Evolutionary conservation across 2,113 vertebrate genomes (phyloP).

Genomic region (Ovibos moschatus): DNA sequence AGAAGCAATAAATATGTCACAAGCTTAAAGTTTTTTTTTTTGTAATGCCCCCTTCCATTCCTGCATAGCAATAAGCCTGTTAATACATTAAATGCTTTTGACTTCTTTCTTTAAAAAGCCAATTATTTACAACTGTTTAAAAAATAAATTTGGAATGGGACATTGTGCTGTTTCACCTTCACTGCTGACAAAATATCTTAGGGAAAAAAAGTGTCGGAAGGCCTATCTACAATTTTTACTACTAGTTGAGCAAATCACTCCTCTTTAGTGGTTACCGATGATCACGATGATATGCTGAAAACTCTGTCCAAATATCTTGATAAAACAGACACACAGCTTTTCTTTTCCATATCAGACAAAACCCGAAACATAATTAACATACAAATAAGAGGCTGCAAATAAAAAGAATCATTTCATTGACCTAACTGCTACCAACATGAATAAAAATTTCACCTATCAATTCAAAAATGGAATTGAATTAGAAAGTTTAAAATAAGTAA

Average conservation of each 20-base stretch:
- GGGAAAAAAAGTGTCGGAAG: constrained; percentile 55
- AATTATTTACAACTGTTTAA: constrained; percentile 82
- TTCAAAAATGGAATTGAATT: constrained; percentile 75
- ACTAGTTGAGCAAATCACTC: constrained; percentile 62
- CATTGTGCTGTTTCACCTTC: constrained; percentile 82
- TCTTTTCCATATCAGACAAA: constrained; percentile 71
- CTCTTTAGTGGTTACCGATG: constrained; percentile 82
- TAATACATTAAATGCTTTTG: constrained; percentile 79
- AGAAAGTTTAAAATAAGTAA: constrained; percentile 72
- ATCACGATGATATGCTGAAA: constrained; percentile 74
- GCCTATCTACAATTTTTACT: constrained; percentile 72
- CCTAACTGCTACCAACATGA: constrained; percentile 74
- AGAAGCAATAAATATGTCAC: constrained; percentile 84
- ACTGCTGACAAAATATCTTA: constrained; percentile 67
- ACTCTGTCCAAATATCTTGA: constrained; percentile 64
- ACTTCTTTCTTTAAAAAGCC: constrained; percentile 80
- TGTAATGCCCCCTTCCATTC: constrained; percentile 84
- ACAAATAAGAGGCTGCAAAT: constrained; percentile 69
- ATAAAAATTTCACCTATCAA: constrained; percentile 65
- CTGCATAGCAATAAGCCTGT: constrained; percentile 86
- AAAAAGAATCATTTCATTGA: constrained; percentile 64
- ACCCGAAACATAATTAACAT: constrained; percentile 54
- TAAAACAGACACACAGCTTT: constrained; percentile 73
- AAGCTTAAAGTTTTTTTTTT: constrained; percentile 75
- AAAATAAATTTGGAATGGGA: constrained; percentile 81